These are phyloP conservation scores for Okamejei kenojei DNA, from an alignment of 2,797 vertebrate genomes.

Conservation along the genomic window DNA sequence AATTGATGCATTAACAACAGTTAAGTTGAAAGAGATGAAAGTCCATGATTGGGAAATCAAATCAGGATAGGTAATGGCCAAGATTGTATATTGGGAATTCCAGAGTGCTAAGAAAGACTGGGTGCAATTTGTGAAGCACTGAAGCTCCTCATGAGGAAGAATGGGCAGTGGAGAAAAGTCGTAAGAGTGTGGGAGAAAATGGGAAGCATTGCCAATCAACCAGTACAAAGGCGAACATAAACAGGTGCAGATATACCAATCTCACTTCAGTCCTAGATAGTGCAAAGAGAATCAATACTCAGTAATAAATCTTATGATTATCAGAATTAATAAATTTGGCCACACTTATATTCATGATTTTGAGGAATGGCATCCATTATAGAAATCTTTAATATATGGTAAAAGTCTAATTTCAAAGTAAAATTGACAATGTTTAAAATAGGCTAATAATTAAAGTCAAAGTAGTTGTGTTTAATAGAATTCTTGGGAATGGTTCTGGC, in stretches of 20 bases:
- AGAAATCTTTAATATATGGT: not conserved
- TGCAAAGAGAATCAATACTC: not conserved
- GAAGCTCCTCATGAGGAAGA: not conserved
- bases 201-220: not conserved
- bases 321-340: not conserved
- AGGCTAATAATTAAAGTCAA: not conserved
- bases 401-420: not conserved
- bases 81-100: not conserved
- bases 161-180: not conserved
- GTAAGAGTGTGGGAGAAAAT: too few relatives aligned
- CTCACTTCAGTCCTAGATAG: not conserved
- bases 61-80: not conserved
- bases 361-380: too few relatives aligned
- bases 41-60: not conserved
- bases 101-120: not conserved
- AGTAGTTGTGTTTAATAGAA: not conserved
- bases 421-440: not conserved
- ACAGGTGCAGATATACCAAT: not conserved
- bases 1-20: too few relatives aligned
- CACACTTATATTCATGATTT: not conserved
- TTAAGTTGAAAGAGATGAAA: not conserved
- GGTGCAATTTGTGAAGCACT: not conserved
- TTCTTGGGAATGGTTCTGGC: not conserved
- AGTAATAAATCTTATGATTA: not conserved
- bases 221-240: not conserved